These are phyloP conservation scores for Anorthoa munda DNA, from an alignment of 2,888 invertebrate genomes.

Conservation along the genomic window DNA sequence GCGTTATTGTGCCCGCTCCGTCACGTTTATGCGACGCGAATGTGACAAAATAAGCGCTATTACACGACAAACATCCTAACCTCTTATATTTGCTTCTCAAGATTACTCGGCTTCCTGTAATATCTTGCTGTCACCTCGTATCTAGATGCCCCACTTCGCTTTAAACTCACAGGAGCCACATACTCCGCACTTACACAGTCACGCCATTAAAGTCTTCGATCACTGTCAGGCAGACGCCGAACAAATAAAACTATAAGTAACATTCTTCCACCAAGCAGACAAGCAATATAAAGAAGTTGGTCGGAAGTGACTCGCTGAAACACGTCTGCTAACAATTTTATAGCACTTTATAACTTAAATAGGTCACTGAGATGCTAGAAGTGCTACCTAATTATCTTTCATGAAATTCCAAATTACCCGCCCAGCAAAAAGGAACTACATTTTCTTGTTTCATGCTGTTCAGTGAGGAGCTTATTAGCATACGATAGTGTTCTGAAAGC, in stretches of 20 bases:
- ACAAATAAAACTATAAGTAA: conserved; percentile 64
- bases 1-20: conserved; percentile 85
- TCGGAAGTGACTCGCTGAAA: conserved; percentile 56
- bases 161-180: conserved; percentile 42
- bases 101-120: conserved; percentile 64
- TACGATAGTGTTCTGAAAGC: conserved; percentile 81
- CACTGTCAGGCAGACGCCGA: conserved; percentile 60
- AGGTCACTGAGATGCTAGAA: conserved; percentile 21
- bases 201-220: conserved; percentile 63
- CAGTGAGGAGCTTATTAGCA: conserved; percentile 82
- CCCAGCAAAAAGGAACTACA: conserved; percentile 55
- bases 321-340: conserved; percentile 35
- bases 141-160: conserved; percentile 45
- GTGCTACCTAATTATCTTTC: conserved; percentile 51
- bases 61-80: conserved; percentile 80
- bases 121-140: conserved; percentile 51
- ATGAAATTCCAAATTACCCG: conserved; percentile 46
- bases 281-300: conserved; percentile 60
- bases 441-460: conserved; percentile 70
- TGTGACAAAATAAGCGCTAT: conserved; percentile 87
- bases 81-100: conserved; percentile 68
- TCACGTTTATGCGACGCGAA: conserved; percentile 85
- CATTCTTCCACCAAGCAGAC: conserved; percentile 47
- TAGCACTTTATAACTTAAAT: conserved; percentile 29
- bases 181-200: conserved; percentile 42